phyloP scores from a whole-genome alignment of 1,140 invertebrate genomes.

The Penaeus japonicus region DNA sequence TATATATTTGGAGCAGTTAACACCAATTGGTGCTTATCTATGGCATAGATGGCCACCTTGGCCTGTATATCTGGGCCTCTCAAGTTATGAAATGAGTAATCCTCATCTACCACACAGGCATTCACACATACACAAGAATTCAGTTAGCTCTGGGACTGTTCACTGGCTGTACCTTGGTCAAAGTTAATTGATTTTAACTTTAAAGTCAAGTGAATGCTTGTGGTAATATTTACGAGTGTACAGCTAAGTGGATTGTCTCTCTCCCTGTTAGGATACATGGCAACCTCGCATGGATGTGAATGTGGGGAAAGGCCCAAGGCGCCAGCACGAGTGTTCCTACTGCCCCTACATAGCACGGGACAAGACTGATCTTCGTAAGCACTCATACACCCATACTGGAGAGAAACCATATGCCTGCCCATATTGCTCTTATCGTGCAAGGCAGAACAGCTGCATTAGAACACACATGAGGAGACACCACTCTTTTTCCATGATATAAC shows the following conservation, averaged over 20 bases:
- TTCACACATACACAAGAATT: too few species aligned
- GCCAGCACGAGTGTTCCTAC: constrained; percentile 31
- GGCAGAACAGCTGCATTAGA: constrained; percentile 46
- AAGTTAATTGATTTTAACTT: too few species aligned
- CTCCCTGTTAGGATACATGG: constrained; percentile 43
- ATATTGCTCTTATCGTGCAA: constrained; percentile 31
- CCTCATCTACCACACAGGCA: too few species aligned
- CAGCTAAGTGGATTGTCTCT: constrained; percentile 47
- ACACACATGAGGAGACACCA: constrained; percentile 44
- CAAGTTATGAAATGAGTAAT: too few species aligned
- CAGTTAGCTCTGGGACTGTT: too few species aligned
- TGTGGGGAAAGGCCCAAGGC: constrained; percentile 11
- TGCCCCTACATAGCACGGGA: constrained; percentile 50
- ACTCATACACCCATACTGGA: constrained; percentile 43
- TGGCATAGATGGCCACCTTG: too few species aligned
- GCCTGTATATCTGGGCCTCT: too few species aligned
- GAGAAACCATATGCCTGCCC: constrained; percentile 47
- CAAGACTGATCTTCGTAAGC: constrained; percentile 51
- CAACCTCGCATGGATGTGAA: neutral
- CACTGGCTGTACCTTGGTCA: too few species aligned
- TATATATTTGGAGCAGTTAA: too few species aligned
- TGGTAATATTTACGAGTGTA: neutral
- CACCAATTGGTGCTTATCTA: too few species aligned
- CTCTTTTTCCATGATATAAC: constrained; percentile 9
- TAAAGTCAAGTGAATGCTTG: too few species aligned